Base-by-base conservation (phyloP, 2,888 invertebrate species). In the Temnothorax rugatulus region DNA sequence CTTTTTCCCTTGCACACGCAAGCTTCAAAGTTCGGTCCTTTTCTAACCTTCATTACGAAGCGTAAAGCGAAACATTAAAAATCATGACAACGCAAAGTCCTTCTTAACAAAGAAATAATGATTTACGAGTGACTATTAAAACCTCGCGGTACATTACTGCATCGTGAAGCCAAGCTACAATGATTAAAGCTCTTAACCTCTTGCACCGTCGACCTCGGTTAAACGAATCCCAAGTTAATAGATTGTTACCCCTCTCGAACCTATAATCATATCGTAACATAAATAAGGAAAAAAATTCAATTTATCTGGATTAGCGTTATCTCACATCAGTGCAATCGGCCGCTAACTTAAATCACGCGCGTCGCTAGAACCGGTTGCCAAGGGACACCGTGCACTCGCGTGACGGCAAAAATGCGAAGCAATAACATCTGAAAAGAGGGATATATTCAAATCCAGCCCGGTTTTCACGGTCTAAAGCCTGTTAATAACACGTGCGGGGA, bases 11-110 rank as follows among this genome's bases (percentile, higher is more conserved):
- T 59, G 59, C 79, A 73, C 79, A 81, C 79, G 79, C 79, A 44
- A 79, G 44, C 47, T 57, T 21, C 44, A 5, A 71, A 57, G 71
- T 73, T 73, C 47, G 59, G 47, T 73, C 73, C 66, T 44, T 81
- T 21, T 44, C 68, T 15, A 38, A 13, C 15, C 38, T 59, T 81
- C 57, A 44, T 71, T 79, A 71, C 79, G 25, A 44, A 47, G 79
- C 79, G 73, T 73, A 81, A 81, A 81, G 47, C 68, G 18, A 81
- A 59, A 81, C 79, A 81, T 81, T 81, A 73, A 81, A 81, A 81
- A 81, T 73, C 79, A n/a, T 81, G 79, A 81, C 79, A 59, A 57
- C 21, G 79, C 79, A 73, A 59, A 73, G 18, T 47, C 47, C 47
- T 57, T 71, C 79, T 59, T 54, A 34, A 73, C 71, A 34, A 73